phyloP scores from a whole-genome alignment of 2,888 invertebrate genomes.

The Galeruca laticollis region DNA sequence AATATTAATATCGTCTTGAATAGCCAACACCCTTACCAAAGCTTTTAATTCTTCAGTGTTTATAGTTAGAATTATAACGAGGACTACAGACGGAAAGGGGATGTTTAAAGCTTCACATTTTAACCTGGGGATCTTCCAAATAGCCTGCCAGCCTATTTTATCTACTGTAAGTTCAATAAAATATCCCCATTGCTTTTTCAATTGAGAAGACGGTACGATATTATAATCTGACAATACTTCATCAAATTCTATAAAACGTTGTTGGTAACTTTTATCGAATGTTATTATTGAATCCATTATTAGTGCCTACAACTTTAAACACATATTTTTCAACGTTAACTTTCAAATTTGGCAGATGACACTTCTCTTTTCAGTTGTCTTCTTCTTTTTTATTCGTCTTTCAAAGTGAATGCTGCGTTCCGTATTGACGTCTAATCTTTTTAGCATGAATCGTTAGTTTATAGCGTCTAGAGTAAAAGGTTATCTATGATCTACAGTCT shows the following conservation, averaged over 20 bases:
- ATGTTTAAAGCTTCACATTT: conserved; percentile 75
- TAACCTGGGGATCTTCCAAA: conserved; percentile 77
- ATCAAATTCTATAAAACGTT: conserved; percentile 69
- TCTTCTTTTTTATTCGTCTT: neutral
- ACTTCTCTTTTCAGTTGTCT: neutral
- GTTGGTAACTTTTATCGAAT: conserved; percentile 71
- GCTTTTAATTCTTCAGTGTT: conserved; percentile 71
- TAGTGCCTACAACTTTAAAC: neutral
- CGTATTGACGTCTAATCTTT: no score
- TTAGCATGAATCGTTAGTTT: no score
- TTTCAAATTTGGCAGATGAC: conserved; percentile 1
- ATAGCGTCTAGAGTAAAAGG: no score
- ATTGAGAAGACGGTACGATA: conserved; percentile 67
- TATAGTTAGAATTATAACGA: conserved; percentile 71
- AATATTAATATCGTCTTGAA: conserved; percentile 74
- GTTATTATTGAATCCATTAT: conserved; percentile 71
- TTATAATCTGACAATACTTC: conserved; percentile 68
- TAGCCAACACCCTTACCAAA: conserved; percentile 72
- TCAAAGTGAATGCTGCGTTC: no score
- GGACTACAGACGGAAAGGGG: conserved; percentile 75
- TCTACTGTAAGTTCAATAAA: conserved; percentile 73
- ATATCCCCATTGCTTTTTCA: conserved; percentile 70
- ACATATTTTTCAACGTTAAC: neutral
- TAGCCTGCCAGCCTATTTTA: conserved; percentile 77
- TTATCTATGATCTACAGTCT: no score